A percentile compares a stretch with the other conserved stretches of the same genome.
phyloP scores from a whole-genome alignment of 2,888 invertebrate species.

The Thymelicus lineola region DNA sequence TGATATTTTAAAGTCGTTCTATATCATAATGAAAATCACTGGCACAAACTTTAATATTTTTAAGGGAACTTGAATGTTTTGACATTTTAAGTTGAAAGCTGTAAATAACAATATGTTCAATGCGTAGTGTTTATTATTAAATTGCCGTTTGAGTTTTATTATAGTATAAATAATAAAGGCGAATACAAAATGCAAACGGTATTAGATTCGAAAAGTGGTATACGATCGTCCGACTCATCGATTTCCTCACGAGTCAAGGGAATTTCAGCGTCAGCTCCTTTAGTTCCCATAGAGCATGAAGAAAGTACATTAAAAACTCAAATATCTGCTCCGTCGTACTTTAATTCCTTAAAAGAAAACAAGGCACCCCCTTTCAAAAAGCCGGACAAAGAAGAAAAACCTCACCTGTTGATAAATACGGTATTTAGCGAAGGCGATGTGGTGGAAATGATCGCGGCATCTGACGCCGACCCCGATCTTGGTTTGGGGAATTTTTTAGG shows the following conservation, averaged over 20 bases:
- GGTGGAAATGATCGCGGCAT: constrained; percentile 62
- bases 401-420: constrained; percentile 58
- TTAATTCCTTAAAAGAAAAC: constrained; percentile 67
- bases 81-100: no score
- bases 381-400: constrained; percentile 53
- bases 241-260: constrained; percentile 12
- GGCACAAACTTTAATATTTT: neutral
- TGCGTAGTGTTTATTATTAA: neutral
- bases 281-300: constrained; percentile 44
- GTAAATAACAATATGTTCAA: neutral
- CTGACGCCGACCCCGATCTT: constrained; percentile 49
- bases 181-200: constrained; percentile 43
- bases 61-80: no score
- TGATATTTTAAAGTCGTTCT: no score
- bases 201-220: constrained; percentile 41
- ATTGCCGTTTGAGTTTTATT: no score
- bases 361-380: constrained; percentile 66
- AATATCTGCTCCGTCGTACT: constrained; percentile 72
- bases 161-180: neutral
- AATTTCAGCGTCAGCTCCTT: constrained; percentile 56
- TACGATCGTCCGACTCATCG: constrained; percentile 19
- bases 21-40: neutral
- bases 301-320: constrained; percentile 51
- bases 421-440: constrained; percentile 64
- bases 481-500: constrained; percentile 61